Conservation (phyloP, 2,113 vertebrate genomes). For the Noctilio leporinus region DNA sequence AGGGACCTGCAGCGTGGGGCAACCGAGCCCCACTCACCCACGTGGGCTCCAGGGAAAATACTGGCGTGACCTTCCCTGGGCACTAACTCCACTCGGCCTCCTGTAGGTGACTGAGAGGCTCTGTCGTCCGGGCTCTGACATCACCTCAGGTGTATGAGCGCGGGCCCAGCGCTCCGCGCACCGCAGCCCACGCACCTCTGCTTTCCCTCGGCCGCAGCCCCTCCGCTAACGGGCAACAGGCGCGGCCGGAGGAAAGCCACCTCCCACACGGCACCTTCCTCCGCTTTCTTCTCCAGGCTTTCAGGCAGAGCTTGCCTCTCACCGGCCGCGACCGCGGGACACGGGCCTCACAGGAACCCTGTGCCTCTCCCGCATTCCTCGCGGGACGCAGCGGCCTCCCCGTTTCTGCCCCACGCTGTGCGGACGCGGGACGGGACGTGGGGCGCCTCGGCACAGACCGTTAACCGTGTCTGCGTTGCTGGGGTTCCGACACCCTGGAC, state of each 20-base stretch:
- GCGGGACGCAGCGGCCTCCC: neutral
- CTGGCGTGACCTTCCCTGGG: neutral
- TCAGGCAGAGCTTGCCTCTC: slow-evolving; percentile 26
- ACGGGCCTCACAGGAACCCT: slow-evolving; percentile 31
- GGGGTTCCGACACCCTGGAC: neutral
- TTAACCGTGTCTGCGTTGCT: rapidly evolving
- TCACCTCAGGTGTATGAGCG: slow-evolving; percentile 44
- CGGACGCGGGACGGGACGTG: neutral
- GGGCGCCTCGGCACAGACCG: neutral
- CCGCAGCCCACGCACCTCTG: neutral
- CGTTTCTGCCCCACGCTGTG: neutral
- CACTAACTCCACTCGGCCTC: neutral
- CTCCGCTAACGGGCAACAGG: slow-evolving; percentile 69
- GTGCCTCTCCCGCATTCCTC: slow-evolving; percentile 32
- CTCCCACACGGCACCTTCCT: slow-evolving; percentile 20
- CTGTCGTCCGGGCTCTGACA: slow-evolving; percentile 43
- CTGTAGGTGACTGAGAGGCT: slow-evolving; percentile 48
- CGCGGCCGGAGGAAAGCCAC: slow-evolving; percentile 30
- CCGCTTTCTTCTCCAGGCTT: slow-evolving; percentile 35
- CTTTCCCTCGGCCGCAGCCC: slow-evolving; percentile 26
- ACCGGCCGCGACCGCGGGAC: neutral
- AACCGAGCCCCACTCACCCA: neutral
- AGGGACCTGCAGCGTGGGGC: too few species aligned
- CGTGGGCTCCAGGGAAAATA: neutral
- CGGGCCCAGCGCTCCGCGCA: slow-evolving; percentile 14